phyloP scores from a whole-genome alignment of 2,797 vertebrate species.

The Eutrigla gurnardus region DNA sequence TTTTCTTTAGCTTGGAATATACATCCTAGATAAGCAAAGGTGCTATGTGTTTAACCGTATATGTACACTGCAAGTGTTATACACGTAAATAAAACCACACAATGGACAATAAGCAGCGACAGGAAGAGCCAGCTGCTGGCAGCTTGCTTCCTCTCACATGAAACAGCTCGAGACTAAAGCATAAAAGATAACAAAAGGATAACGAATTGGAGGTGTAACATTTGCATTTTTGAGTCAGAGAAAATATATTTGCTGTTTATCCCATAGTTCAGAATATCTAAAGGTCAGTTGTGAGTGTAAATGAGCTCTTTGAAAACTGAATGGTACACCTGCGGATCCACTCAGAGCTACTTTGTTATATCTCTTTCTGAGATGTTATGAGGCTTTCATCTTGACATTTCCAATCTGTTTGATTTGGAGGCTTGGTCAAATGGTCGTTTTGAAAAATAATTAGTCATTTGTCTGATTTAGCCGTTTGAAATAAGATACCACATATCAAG shows the following conservation, averaged over 20 bases:
- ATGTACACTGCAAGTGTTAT: not conserved
- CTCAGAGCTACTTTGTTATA: not conserved
- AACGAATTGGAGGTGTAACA: not conserved
- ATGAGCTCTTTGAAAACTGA: slow-evolving; percentile 21
- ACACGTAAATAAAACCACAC: not conserved
- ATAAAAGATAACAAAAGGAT: not conserved
- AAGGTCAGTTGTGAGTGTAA: slow-evolving; percentile 35
- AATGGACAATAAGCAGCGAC: not conserved
- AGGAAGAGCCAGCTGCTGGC: not conserved
- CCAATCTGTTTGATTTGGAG: not conserved
- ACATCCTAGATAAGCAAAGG: no score
- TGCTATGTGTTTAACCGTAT: not conserved
- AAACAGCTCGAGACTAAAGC: not conserved
- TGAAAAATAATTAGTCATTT: slow-evolving; percentile 5
- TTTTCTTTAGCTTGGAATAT: not conserved
- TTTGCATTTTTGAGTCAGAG: not conserved
- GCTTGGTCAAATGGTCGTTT: not conserved
- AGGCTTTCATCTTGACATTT: slow-evolving; percentile 32
- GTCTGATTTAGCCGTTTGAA: not conserved
- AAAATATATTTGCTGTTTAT: slow-evolving; percentile 7
- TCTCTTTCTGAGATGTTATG: slow-evolving; percentile 8
- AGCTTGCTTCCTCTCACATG: not conserved
- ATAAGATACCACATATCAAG: not conserved
- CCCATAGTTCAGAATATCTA: not conserved
- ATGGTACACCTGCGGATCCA: slow-evolving; percentile 17